These are phyloP conservation scores for Mesocentrotus franciscanus DNA, from an alignment of 53 echinoderm and acorn worm species.

Conservation along the genomic window DNA sequence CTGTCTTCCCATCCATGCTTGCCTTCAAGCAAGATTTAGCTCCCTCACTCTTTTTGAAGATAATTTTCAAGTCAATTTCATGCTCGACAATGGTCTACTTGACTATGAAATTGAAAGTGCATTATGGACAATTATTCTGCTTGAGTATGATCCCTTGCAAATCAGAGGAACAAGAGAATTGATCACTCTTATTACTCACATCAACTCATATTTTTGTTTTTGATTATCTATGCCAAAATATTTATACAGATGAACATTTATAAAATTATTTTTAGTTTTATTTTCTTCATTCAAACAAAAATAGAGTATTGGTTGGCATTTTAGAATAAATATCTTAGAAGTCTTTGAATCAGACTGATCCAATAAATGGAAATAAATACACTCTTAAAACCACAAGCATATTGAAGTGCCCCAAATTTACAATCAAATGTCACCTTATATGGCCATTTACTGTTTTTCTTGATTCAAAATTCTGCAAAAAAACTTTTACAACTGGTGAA, in stretches of 20 bases:
- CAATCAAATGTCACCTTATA: too few species aligned
- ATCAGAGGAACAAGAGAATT: slow-evolving; percentile 19
- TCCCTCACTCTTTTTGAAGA: not conserved
- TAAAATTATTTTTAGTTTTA: not conserved
- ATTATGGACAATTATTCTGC: slow-evolving; percentile 36
- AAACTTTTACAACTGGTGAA: too few species aligned
- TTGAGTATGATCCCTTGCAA: not conserved
- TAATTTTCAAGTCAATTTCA: slow-evolving; percentile 27
- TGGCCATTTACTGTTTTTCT: too few species aligned
- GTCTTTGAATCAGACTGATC: not conserved
- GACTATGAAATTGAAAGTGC: slow-evolving; percentile 31
- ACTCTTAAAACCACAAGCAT: not conserved
- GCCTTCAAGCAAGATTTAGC: not conserved
- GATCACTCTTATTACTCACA: not conserved
- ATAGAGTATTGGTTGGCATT: not conserved
- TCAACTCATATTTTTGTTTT: not conserved
- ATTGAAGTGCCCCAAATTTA: not conserved
- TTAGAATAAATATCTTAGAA: not conserved
- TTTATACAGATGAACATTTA: not conserved
- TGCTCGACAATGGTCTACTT: not conserved
- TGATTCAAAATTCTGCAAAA: too few species aligned
- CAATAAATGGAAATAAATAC: not conserved
- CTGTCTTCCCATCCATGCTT: not conserved
- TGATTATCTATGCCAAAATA: not conserved
- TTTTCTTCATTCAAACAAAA: not conserved